phyloP scores from a whole-genome alignment of 2,888 invertebrate species.

The Cetonia aurata region DNA sequence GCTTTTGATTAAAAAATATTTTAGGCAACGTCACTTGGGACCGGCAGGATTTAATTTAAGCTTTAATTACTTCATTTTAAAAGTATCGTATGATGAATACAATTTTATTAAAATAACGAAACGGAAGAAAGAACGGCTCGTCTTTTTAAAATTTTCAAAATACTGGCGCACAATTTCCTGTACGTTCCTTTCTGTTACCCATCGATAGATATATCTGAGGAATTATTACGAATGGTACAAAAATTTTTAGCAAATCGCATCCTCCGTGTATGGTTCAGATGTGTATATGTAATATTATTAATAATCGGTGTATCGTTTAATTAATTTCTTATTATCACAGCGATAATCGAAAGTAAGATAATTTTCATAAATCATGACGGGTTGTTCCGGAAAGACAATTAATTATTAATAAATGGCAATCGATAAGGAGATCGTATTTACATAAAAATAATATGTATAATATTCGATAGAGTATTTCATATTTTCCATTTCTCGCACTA shows the following conservation, averaged over 20 bases:
- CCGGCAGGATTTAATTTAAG: no score
- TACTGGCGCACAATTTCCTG: constrained; percentile 55
- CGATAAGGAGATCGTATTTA: constrained; percentile 34
- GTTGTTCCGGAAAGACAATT: neutral
- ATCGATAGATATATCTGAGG: constrained; percentile 24
- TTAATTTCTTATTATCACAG: constrained; percentile 26
- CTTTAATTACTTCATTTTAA: neutral
- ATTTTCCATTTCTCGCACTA: no score
- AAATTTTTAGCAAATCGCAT: constrained; percentile 43
- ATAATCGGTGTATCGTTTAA: neutral
- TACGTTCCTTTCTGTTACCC: constrained; percentile 11
- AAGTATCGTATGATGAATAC: neutral
- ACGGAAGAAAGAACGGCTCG: no score
- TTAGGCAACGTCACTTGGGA: constrained; percentile 15
- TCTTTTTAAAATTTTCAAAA: constrained; percentile 53
- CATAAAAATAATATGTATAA: constrained; percentile 11
- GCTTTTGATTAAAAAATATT: constrained; percentile 39
- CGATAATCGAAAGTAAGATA: neutral
- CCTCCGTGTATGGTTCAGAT: constrained; percentile 48
- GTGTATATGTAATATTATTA: constrained; percentile 1
- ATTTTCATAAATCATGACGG: neutral
- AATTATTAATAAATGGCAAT: constrained; percentile 27
- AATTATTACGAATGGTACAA: neutral
- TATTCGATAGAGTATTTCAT: constrained; percentile 15
- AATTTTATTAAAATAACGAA: no score